Percentiles rank a stretch among this genome's conserved stretches.
Evolutionary conservation across 2,888 invertebrate genomes (phyloP).

Genomic region (Cephonodes hylas): DNA sequence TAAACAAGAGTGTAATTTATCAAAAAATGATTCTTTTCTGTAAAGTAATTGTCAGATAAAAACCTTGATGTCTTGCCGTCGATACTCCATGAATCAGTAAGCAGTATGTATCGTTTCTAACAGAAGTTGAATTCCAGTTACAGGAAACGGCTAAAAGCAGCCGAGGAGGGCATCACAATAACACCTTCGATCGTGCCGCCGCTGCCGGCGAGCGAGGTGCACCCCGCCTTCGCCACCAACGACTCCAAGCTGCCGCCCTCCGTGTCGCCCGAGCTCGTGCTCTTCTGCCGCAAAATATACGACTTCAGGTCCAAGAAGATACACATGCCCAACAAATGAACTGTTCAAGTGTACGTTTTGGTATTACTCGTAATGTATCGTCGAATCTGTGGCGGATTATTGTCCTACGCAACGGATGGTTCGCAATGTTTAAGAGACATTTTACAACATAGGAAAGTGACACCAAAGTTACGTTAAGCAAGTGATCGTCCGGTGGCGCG

Average conservation of each 20-base stretch:
- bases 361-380: conserved; percentile 34
- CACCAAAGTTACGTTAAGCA: conserved; percentile 49
- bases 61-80: too few species aligned
- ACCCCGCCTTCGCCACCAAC: conserved; percentile 68
- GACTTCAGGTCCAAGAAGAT: conserved; percentile 95
- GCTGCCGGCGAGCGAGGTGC: conserved; percentile 80
- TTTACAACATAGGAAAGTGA: conserved; percentile 31
- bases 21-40: too few species aligned
- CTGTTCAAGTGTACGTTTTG: conserved; percentile 24
- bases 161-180: conserved; percentile 88
- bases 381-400: conserved; percentile 18
- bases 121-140: conserved; percentile 82
- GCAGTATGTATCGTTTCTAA: too few species aligned
- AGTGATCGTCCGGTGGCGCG: not conserved
- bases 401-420: conserved; percentile 1
- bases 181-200: conserved; percentile 88
- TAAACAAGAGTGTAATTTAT: too few species aligned
- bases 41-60: too few species aligned
- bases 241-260: conserved; percentile 84
- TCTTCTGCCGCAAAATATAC: conserved; percentile 96
- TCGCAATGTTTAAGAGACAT: conserved; percentile 2
- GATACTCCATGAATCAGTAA: too few species aligned
- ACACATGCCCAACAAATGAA: conserved; percentile 72
- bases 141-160: conserved; percentile 88
- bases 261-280: conserved; percentile 90